Evolutionary conservation across 1,140 invertebrate species (phyloP), one percentile per base, ranked within the genome.

Genomic region (Tetramorium alpestre): DNA sequence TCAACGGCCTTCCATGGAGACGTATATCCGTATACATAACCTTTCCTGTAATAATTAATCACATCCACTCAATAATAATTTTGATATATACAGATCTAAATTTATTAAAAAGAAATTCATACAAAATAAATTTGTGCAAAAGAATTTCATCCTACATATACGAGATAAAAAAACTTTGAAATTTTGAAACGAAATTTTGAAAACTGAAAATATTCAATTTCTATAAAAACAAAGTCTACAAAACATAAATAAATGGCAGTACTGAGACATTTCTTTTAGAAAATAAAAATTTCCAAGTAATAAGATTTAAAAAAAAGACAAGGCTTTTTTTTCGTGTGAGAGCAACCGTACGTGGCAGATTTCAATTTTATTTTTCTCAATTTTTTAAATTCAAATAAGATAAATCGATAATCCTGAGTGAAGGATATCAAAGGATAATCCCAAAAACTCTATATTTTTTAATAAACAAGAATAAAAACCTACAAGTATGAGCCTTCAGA

Each of bases 21-120:
- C 41, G 91, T 93, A 64, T 96, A 95, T 49, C 96, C 96, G 90
- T 95, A 96, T 6, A 95, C 91, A 7, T 95, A 95, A 51, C 93
- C 93, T 81, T 95, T 96, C 76, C 95, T 95, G 72, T 6, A 91
- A 91, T 72, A 72, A 75, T 67, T 25, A 4, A 58, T 38, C 4
- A 38, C 22, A 0, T 65, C 2, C 11, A 16, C 0, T 41, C 1
- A 47, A 41, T 56, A 33, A 67, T 28, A 54, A 25, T n/a, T 0
- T 47, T 0, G 7, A 38, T 2, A 25, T 8, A 60, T 6, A 41
- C 1, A 0, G 5, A 69, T 16, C 11, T 47, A 25, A 49, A 49
- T 69, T 67, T 65, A 65, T 65, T 41, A 67, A 22, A 47, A 47
- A 33, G 3, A 22, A 47, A 47, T n/a, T 54, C 18, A n/a, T 54